A percentile compares a stretch with the other conserved stretches of the same genome.
These are phyloP conservation scores for Metopia argyrocephala DNA, from an alignment of 2,888 invertebrate species.

Conservation along the genomic window DNA sequence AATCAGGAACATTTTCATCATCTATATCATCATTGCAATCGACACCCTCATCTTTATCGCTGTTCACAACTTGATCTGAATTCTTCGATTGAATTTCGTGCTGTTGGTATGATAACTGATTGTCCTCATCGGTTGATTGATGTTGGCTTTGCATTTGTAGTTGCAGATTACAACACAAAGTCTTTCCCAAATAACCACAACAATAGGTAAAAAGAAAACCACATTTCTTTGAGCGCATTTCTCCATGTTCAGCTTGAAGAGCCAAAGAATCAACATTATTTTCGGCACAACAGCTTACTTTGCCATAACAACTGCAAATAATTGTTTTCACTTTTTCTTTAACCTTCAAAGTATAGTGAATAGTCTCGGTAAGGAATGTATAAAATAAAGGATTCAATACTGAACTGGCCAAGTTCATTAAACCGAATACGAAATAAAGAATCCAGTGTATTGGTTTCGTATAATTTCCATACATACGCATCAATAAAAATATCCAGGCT, in stretches of 20 bases:
- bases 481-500: constrained; percentile 80
- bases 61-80: background rate
- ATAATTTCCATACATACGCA: constrained; percentile 77
- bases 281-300: constrained; percentile 22
- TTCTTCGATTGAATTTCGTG: constrained; percentile 1
- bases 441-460: constrained; percentile 77
- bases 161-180: constrained; percentile 22
- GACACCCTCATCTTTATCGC: constrained; percentile 64
- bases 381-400: constrained; percentile 82
- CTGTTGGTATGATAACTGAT: background rate
- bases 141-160: background rate
- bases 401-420: constrained; percentile 80
- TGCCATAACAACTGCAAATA: constrained; percentile 29
- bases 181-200: constrained; percentile 31
- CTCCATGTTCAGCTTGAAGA: background rate
- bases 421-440: constrained; percentile 79
- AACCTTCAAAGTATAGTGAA: constrained; percentile 69
- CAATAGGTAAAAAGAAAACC: constrained; percentile 54
- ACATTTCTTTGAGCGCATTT: constrained; percentile 23
- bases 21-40: constrained; percentile 60
- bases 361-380: constrained; percentile 81
- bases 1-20: constrained; percentile 31
- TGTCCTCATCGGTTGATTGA: background rate
- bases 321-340: constrained; percentile 58
- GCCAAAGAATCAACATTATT: too few species aligned